These are phyloP conservation scores for Helicoverpa armigera DNA, from an alignment of 1,140 invertebrate species.

Conservation along the genomic window DNA sequence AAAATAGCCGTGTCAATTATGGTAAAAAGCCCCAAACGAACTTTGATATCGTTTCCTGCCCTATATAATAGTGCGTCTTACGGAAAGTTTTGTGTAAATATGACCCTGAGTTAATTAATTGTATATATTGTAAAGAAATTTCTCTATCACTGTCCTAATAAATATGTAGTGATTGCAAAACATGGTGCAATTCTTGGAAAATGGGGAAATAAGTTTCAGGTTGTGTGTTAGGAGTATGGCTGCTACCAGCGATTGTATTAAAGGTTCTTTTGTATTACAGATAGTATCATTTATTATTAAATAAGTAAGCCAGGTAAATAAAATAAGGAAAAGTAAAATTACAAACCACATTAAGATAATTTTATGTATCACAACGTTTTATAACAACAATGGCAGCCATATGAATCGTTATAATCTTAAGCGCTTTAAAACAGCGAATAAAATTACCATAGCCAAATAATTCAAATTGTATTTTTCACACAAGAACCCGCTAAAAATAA, in stretches of 20 bases:
- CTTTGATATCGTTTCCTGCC: conserved; percentile 19
- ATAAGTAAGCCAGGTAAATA: no score
- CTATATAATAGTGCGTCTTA: conserved; percentile 7
- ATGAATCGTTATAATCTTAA: neutral
- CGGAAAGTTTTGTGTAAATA: conserved; percentile 6
- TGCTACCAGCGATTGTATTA: neutral
- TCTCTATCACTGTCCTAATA: neutral
- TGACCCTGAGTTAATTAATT: neutral
- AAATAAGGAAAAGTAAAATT: no score
- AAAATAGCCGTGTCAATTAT: conserved; percentile 33
- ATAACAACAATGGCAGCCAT: neutral
- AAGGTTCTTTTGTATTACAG: no score
- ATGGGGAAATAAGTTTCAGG: neutral
- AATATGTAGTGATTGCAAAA: neutral
- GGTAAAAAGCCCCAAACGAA: conserved; percentile 35
- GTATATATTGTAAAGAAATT: neutral
- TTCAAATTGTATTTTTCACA: neutral
- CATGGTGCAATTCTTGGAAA: neutral
- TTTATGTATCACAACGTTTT: neutral
- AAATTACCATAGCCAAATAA: neutral
- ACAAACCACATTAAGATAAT: no score
- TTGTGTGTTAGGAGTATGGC: neutral
- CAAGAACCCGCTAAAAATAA: conserved; percentile 1
- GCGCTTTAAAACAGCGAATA: neutral
- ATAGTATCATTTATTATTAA: no score